Evolutionary conservation across 2,888 invertebrate genomes (phyloP), one percentile per base, ranked within the genome.

Genomic region (Eupithecia subfuscata): DNA sequence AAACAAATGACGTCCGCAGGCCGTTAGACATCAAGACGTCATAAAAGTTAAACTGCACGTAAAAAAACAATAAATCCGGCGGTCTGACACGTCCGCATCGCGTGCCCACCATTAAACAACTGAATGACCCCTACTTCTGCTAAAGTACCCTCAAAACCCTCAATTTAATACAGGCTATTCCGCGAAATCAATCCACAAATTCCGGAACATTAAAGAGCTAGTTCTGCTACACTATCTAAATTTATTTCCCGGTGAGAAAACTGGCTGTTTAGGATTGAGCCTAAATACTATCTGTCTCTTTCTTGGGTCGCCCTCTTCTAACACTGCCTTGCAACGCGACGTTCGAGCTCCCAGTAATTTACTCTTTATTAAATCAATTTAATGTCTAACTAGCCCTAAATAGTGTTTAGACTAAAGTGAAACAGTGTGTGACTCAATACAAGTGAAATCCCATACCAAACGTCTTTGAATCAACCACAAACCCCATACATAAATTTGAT

Each of bases 101-200:
- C 88, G 88, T 88, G 88, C 84, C 84, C 45, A 75, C 56, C 75
- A 71, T 72, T 75, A 69, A 77, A 83, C 84, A 83, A 83, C 77
- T 71, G 74, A 86, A 82, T 83, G 81, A 82, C 72, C 71, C 71
- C 75, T 80, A 75, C 70, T 77, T 70, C 77, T 69, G 75, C 80
- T 76, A 81, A 84, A 82, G 81, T 83, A 83, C 83, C 82, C 81
- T 80, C 84, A 79, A 85, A 84, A 71, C 76, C 81, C 75, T 77
- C 80, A 81, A 84, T 84, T 83, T 74, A 82, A 80, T 83, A 82
- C 82, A 80, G 78, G 80, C 80, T 73, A 76, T 76, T 81, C 75
- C 75, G 79, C 79, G 78, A 81, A 82, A 81, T 69, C 76, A 75
- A 80, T 75, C 74, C 68, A 70, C 74, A 69, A 74, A 74, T 81